Conservation (phyloP, 1,140 invertebrate genomes). For the Magallana angulata region DNA sequence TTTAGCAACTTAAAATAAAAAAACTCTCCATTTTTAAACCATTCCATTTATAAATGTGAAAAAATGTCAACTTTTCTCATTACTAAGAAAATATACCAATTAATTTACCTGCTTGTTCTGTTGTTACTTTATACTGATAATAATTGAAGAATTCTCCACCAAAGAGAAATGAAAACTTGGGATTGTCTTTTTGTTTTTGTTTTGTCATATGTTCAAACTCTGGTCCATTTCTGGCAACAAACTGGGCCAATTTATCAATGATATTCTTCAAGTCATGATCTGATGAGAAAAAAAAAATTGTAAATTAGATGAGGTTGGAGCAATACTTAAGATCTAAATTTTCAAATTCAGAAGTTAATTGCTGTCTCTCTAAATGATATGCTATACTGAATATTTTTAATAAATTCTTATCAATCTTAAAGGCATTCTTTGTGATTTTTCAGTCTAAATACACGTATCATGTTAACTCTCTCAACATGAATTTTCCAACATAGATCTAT, state of each 20-base stretch:
- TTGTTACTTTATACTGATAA: slow-evolving; percentile 96
- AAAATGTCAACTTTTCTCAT: background rate
- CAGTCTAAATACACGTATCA: no score
- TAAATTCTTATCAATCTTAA: no score
- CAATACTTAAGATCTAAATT: no score
- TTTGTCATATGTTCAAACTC: slow-evolving; percentile 99
- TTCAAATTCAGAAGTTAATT: no score
- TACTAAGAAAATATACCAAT: background rate
- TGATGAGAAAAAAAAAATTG: slow-evolving; percentile 76
- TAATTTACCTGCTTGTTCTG: slow-evolving; percentile 76
- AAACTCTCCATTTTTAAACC: background rate
- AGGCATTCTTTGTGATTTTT: no score
- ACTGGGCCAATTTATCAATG: slow-evolving; percentile 98
- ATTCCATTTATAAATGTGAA: background rate
- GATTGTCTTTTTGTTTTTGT: slow-evolving; percentile 98
- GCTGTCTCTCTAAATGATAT: no score
- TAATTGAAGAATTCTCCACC: slow-evolving; percentile 97
- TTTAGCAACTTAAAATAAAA: background rate
- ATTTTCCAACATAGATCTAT: no score
- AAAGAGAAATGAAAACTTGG: slow-evolving; percentile 97
- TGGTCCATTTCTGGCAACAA: slow-evolving; percentile 98
- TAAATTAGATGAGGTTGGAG: no score
- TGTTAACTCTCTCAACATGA: no score
- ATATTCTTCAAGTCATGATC: slow-evolving; percentile 96
- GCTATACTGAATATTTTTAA: no score